phyloP scores from a whole-genome alignment of 2,797 vertebrate species.

The Acanthopagrus latus region DNA sequence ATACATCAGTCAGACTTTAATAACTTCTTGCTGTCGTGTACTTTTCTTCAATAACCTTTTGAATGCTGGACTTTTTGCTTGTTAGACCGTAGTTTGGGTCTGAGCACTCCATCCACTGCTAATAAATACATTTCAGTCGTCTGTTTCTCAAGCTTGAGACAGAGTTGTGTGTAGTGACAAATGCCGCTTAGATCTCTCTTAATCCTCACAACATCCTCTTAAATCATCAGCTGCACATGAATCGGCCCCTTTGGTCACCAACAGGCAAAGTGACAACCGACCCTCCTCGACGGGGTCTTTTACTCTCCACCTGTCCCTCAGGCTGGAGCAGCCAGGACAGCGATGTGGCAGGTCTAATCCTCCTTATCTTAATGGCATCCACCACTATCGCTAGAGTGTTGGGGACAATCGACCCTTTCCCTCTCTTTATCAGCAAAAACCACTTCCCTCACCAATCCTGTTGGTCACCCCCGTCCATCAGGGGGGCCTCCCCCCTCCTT shows the following conservation, averaged over 20 bases:
- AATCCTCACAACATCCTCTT: slow-evolving; percentile 13
- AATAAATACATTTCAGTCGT: not conserved
- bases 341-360: slow-evolving; percentile 77
- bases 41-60: not conserved
- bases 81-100: not conserved
- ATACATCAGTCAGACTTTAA: no score
- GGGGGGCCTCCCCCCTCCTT: slow-evolving; percentile 4
- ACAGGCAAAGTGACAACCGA: slow-evolving; percentile 32
- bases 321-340: slow-evolving; percentile 54
- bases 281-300: slow-evolving; percentile 22
- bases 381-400: slow-evolving; percentile 66
- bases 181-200: not conserved
- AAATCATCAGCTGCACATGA: slow-evolving; percentile 7
- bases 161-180: not conserved
- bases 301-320: slow-evolving; percentile 56
- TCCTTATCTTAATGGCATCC: slow-evolving; percentile 88
- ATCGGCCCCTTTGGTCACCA: slow-evolving; percentile 23
- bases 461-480: slow-evolving; percentile 51
- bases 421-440: slow-evolving; percentile 77
- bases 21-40: not conserved
- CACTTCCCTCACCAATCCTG: slow-evolving; percentile 63
- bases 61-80: not conserved
- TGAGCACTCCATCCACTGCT: not conserved
- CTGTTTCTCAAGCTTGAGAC: not conserved
- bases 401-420: slow-evolving; percentile 79